Evolutionary conservation across 2,113 vertebrate species (phyloP).

Genomic region (Cephalophus harveyi): DNA sequence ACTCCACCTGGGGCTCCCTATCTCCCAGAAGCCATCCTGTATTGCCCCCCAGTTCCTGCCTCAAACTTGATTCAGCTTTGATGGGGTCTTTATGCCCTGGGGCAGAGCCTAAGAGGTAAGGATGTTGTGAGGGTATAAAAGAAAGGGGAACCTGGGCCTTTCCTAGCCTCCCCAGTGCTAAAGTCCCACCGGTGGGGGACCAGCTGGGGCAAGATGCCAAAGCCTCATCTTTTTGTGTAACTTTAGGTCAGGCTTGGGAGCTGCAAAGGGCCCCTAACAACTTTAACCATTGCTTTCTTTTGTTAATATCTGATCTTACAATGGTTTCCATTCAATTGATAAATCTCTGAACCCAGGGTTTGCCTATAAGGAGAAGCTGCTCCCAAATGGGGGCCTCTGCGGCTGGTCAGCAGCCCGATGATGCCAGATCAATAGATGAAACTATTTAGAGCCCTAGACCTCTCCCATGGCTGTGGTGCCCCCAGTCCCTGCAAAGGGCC

Average conservation of each 20-base stretch:
- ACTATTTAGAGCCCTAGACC: background rate
- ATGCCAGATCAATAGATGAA: background rate
- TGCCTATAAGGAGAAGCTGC: background rate
- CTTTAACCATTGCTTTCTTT: conserved; percentile 76
- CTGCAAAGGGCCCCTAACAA: conserved; percentile 71
- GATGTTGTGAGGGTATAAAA: background rate
- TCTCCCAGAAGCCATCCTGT: background rate
- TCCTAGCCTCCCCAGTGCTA: background rate
- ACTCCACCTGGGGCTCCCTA: background rate
- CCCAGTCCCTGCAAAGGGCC: background rate
- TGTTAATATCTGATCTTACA: conserved; percentile 73
- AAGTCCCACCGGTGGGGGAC: background rate
- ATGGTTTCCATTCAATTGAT: conserved; percentile 72
- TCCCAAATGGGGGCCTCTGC: background rate
- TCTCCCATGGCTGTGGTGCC: background rate
- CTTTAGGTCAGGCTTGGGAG: conserved; percentile 67
- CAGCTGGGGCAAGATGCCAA: conserved; percentile 57
- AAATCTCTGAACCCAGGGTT: conserved; percentile 65
- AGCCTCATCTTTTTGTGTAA: conserved; percentile 68
- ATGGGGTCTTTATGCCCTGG: background rate
- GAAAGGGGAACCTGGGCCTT: background rate
- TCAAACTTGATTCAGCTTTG: background rate
- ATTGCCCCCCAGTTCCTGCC: background rate
- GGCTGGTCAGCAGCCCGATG: background rate
- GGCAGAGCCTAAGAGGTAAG: background rate